Conservation (phyloP, 2,888 invertebrate species). For the Idaea straminata region DNA sequence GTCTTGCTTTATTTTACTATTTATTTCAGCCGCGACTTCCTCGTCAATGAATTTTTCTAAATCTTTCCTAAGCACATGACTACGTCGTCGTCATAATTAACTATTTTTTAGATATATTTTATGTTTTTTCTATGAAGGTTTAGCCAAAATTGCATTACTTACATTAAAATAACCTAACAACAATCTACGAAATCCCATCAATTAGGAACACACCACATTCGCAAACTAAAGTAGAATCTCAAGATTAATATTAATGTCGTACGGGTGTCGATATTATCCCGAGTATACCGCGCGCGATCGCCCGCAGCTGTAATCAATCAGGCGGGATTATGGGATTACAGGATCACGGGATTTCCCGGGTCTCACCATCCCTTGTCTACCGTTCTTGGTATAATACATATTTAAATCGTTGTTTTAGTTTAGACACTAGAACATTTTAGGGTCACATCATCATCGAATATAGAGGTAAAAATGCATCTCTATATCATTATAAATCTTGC, state of each 20-base stretch:
- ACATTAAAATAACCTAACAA: background rate
- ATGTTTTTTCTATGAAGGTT: too few species aligned
- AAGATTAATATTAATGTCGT: background rate
- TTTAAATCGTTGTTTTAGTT: background rate
- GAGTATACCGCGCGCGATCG: background rate
- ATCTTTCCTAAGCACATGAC: too few species aligned
- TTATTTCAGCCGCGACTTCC: too few species aligned
- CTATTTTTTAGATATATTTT: too few species aligned
- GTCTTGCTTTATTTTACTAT: too few species aligned
- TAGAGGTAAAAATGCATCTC: too few species aligned
- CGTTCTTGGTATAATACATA: background rate
- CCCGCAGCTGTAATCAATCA: constrained; percentile 51
- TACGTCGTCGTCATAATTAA: too few species aligned
- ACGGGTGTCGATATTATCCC: background rate
- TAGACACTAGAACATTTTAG: too few species aligned
- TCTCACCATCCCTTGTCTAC: background rate
- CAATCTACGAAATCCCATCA: background rate
- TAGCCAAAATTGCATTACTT: background rate
- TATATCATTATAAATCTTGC: too few species aligned
- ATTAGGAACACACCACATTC: background rate
- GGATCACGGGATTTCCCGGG: constrained; percentile 9
- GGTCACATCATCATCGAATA: too few species aligned
- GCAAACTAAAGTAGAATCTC: background rate
- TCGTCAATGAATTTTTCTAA: too few species aligned
- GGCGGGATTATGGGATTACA: constrained; percentile 35